Percentiles rank a stretch among this genome's conserved stretches.
Conservation (phyloP, 2,113 vertebrate genomes). For the Genyomyrus donnyi region DNA sequence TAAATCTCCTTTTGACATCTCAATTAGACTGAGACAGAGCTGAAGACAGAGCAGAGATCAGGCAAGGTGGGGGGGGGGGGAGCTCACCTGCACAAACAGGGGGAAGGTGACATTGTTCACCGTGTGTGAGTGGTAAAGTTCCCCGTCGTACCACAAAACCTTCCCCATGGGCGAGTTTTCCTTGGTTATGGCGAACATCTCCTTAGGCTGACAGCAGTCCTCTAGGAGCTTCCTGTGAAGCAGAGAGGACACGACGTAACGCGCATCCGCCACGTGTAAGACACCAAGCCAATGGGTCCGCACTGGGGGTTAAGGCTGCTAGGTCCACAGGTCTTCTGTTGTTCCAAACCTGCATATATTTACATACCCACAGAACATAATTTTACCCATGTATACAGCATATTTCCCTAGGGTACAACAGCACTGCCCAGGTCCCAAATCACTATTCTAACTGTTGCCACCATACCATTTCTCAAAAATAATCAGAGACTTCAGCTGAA, state of each 20-base stretch:
- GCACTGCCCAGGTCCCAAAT: neutral
- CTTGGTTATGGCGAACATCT: constrained; percentile 86
- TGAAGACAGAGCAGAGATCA: too few species aligned
- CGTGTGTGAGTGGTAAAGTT: constrained; percentile 82
- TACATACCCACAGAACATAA: neutral
- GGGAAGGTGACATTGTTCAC: constrained; percentile 84
- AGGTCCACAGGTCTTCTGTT: neutral
- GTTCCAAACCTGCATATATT: neutral
- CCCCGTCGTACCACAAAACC: constrained; percentile 90
- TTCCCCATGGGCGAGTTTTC: constrained; percentile 83
- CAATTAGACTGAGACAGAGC: neutral
- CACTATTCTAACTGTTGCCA: neutral
- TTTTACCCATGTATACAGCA: neutral
- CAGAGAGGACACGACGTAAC: neutral
- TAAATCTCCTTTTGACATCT: neutral
- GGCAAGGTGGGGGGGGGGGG: too few species aligned
- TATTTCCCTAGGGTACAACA: neutral
- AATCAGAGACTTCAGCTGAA: neutral
- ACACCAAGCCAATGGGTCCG: neutral
- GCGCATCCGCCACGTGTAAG: neutral
- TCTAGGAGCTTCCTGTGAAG: constrained; percentile 74
- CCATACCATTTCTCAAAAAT: neutral
- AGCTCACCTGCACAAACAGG: constrained; percentile 79
- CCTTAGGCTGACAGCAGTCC: constrained; percentile 78
- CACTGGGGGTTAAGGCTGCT: neutral